These are phyloP conservation scores for Plagodis pulveraria DNA, from an alignment of 2,888 invertebrate genomes.

Conservation along the genomic window DNA sequence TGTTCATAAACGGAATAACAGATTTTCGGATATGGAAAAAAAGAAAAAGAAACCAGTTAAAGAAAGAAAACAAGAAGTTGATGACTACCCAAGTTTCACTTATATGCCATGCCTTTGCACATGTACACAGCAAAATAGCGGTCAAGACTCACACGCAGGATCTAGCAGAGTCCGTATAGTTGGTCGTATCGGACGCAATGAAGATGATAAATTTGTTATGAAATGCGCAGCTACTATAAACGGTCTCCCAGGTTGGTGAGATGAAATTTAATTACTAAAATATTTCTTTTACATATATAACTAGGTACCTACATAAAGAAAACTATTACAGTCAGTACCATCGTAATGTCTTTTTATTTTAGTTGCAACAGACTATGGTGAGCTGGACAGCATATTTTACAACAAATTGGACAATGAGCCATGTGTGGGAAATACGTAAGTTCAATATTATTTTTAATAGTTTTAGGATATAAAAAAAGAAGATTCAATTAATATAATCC, in stretches of 20 bases:
- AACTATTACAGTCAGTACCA: too few species aligned
- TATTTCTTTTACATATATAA: too few species aligned
- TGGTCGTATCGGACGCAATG: slow-evolving; percentile 63
- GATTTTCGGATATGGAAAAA: slow-evolving; percentile 60
- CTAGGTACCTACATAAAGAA: too few species aligned
- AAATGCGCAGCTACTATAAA: slow-evolving; percentile 68
- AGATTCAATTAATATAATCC: too few species aligned
- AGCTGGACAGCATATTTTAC: background rate
- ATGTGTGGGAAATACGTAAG: too few species aligned
- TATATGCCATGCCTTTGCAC: slow-evolving; percentile 5
- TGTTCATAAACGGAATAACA: background rate
- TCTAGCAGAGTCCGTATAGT: slow-evolving; percentile 61
- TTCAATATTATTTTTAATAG: too few species aligned
- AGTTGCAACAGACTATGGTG: slow-evolving; percentile 6
- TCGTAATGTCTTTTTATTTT: slow-evolving; percentile 8
- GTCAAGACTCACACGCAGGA: slow-evolving; percentile 10
- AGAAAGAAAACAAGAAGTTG: slow-evolving; percentile 42
- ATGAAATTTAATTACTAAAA: background rate
- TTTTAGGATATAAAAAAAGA: too few species aligned
- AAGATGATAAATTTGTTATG: slow-evolving; percentile 64
- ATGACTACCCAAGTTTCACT: slow-evolving; percentile 15
- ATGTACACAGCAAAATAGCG: background rate
- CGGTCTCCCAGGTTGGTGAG: slow-evolving; percentile 58
- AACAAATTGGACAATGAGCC: too few species aligned
- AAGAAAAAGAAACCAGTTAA: slow-evolving; percentile 42